Conservation (phyloP, 1,140 invertebrate species). For the Periplaneta americana region DNA sequence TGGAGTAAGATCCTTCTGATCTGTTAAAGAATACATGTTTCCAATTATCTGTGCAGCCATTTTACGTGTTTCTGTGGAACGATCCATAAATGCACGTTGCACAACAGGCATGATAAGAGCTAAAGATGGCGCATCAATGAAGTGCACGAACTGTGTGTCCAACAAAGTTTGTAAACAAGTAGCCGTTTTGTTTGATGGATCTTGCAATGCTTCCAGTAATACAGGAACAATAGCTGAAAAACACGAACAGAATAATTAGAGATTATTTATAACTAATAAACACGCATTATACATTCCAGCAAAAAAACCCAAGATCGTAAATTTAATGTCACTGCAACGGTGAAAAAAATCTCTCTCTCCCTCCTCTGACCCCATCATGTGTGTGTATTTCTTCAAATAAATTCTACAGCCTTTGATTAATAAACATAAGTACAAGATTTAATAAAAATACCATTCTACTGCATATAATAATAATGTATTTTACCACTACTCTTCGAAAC, state of each 20-base stretch:
- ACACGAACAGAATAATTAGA: slow-evolving; percentile 23
- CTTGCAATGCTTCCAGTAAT: slow-evolving; percentile 88
- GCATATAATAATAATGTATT: too few species aligned
- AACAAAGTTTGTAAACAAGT: slow-evolving; percentile 86
- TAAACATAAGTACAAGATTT: too few species aligned
- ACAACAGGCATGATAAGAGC: slow-evolving; percentile 99
- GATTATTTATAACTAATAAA: too few species aligned
- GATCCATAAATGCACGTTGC: slow-evolving; percentile 92
- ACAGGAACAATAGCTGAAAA: slow-evolving; percentile 79
- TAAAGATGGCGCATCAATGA: slow-evolving; percentile 97
- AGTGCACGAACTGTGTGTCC: slow-evolving; percentile 98
- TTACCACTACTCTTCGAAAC: too few species aligned
- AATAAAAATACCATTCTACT: too few species aligned
- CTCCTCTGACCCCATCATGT: too few species aligned
- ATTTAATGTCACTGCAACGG: too few species aligned
- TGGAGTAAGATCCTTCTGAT: slow-evolving; percentile 96
- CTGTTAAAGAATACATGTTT: slow-evolving; percentile 98
- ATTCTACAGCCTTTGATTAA: too few species aligned
- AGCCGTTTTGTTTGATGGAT: slow-evolving; percentile 94
- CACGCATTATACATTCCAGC: slow-evolving; percentile 1
- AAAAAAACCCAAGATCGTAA: background rate
- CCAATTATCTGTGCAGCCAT: slow-evolving; percentile 99
- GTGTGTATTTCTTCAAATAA: too few species aligned
- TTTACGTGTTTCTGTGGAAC: slow-evolving; percentile 95
- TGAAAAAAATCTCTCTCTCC: too few species aligned